Evolutionary conservation across 2,888 invertebrate genomes (phyloP).

Genomic region (Mechanitis mazaeus): DNA sequence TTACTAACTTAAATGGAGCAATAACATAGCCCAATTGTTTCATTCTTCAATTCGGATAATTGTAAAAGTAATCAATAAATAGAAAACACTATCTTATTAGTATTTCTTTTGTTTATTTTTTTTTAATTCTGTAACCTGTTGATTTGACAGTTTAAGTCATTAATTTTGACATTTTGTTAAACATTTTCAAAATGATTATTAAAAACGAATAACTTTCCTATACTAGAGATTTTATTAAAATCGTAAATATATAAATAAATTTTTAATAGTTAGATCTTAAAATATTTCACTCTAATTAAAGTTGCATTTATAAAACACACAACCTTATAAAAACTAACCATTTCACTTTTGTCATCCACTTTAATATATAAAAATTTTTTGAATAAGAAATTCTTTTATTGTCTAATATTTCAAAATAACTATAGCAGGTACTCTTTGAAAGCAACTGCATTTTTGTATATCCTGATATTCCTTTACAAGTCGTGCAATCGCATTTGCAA

Average conservation of each 20-base stretch:
- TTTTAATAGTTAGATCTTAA: no score
- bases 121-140: no score
- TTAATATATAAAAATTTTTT: conserved; percentile 15
- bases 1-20: background rate
- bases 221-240: no score
- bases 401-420: conserved; percentile 5
- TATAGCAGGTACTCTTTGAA: conserved; percentile 9
- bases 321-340: conserved; percentile 13
- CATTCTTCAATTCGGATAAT: background rate
- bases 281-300: no score
- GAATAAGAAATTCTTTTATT: conserved; percentile 9
- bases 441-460: conserved; percentile 60
- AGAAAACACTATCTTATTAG: background rate
- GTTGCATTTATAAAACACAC: no score
- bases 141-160: no score
- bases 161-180: no score
- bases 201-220: no score
- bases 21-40: background rate
- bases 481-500: conserved; percentile 72
- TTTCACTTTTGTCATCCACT: conserved; percentile 16
- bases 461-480: conserved; percentile 57
- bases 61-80: background rate
- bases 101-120: no score
- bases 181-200: no score
- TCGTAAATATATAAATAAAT: no score